phyloP scores from a whole-genome alignment of 2,113 vertebrate genomes.

The Megalops atlanticus region DNA sequence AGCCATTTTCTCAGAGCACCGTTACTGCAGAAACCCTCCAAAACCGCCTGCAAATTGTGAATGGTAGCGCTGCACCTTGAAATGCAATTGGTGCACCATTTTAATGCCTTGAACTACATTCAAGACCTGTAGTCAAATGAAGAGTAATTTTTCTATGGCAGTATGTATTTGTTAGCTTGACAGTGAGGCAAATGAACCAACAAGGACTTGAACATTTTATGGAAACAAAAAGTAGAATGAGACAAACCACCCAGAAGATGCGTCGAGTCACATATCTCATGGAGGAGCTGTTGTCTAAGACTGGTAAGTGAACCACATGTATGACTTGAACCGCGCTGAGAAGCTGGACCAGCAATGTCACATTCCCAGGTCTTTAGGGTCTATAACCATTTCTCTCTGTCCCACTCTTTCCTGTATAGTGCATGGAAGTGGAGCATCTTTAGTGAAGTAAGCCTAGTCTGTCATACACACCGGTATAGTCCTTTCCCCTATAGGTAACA shows the following conservation, averaged over 20 bases:
- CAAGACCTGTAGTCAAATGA: background rate
- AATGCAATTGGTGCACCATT: background rate
- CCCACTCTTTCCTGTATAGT: conserved; percentile 37
- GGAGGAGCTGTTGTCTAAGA: background rate
- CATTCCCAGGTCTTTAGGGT: conserved; percentile 7
- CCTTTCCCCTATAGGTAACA: conserved; percentile 13
- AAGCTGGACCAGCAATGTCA: background rate
- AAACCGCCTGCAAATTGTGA: background rate
- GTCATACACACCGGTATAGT: conserved; percentile 35
- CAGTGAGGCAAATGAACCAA: background rate
- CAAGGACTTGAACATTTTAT: background rate
- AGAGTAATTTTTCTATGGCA: background rate
- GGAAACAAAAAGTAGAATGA: background rate
- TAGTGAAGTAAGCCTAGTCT: conserved; percentile 6
- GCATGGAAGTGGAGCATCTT: conserved; percentile 30
- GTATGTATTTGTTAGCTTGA: background rate
- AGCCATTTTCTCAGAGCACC: background rate
- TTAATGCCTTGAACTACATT: background rate
- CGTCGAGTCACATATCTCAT: background rate
- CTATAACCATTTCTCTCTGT: conserved; percentile 10
- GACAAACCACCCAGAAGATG: background rate
- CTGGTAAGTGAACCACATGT: background rate
- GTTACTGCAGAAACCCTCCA: background rate
- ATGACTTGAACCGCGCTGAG: background rate
- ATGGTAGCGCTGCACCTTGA: background rate